A percentile compares a stretch with the other conserved stretches of the same genome.
Conservation (phyloP, 2,797 vertebrate genomes). For the Sebastes diaconus region DNA sequence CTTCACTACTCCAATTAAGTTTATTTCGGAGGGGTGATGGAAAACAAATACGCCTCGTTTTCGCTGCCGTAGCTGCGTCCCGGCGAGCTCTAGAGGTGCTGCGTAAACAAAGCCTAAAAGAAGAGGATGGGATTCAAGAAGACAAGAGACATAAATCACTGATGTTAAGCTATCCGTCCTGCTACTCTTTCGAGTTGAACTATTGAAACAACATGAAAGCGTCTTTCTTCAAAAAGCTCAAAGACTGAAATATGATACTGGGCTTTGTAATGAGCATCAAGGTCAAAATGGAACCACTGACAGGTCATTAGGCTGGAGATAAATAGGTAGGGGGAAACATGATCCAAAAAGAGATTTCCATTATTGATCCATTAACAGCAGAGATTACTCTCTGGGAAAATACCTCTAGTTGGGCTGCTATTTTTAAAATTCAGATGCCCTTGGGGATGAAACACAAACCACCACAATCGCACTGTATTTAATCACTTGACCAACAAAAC, state of each 20-base stretch:
- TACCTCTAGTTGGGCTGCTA: conserved; percentile 4
- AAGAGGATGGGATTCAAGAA: conserved; percentile 35
- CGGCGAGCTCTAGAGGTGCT: not conserved
- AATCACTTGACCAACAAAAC: conserved; percentile 20
- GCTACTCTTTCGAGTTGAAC: conserved; percentile 44
- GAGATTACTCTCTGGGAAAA: conserved; percentile 36
- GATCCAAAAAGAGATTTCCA: conserved; percentile 54
- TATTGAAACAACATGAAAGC: conserved; percentile 64
- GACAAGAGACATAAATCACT: conserved; percentile 42
- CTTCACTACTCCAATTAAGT: conserved; percentile 27
- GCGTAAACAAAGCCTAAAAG: conserved; percentile 17
- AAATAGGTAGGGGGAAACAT: conserved; percentile 50
- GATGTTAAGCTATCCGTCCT: conserved; percentile 2
- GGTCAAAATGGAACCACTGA: conserved; percentile 38
- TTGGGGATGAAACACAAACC: conserved; percentile 25
- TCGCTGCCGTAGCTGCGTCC: not conserved
- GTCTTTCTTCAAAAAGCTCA: conserved; percentile 40
- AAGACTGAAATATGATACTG: conserved; percentile 57
- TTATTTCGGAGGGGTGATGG: conserved; percentile 21
- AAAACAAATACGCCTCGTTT: conserved; percentile 37
- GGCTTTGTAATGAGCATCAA: conserved; percentile 43
- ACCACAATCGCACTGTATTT: not conserved
- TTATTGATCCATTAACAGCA: conserved; percentile 61
- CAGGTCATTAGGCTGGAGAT: conserved; percentile 52
- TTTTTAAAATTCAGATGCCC: conserved; percentile 36